A percentile compares a stretch with the other conserved stretches of the same genome.
These are phyloP conservation scores for Sebastes hubbsi DNA, from an alignment of 2,797 vertebrate genomes.

Conservation along the genomic window DNA sequence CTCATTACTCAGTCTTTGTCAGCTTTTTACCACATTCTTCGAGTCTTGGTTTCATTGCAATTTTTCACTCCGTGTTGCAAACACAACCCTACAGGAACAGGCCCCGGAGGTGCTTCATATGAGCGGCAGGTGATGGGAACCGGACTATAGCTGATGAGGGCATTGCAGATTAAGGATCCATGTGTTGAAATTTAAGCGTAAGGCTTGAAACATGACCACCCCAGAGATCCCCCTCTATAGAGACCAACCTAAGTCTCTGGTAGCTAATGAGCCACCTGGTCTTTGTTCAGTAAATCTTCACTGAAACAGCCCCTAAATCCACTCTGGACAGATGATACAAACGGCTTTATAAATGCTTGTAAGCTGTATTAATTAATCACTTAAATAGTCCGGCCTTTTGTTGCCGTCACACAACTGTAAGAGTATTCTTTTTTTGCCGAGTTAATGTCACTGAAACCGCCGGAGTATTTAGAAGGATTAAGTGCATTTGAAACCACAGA, in stretches of 20 bases:
- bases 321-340: slow-evolving; percentile 76
- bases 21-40: slow-evolving; percentile 25
- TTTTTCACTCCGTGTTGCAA: slow-evolving; percentile 65
- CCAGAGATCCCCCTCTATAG: slow-evolving; percentile 58
- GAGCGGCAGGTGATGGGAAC: slow-evolving; percentile 49
- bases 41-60: slow-evolving; percentile 53
- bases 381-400: slow-evolving; percentile 61
- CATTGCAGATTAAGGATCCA: slow-evolving; percentile 68
- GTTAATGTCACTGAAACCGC: slow-evolving; percentile 47
- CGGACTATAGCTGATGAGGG: slow-evolving; percentile 52
- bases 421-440: slow-evolving; percentile 40
- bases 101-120: slow-evolving; percentile 56
- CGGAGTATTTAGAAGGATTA: slow-evolving; percentile 50
- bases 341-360: slow-evolving; percentile 74
- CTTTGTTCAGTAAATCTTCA: slow-evolving; percentile 81
- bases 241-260: slow-evolving; percentile 65
- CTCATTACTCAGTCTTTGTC: slow-evolving; percentile 67
- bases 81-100: slow-evolving; percentile 36
- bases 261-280: slow-evolving; percentile 78
- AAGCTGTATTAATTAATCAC: slow-evolving; percentile 80
- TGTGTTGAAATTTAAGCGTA: slow-evolving; percentile 81
- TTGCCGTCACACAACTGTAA: slow-evolving; percentile 54
- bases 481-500: slow-evolving; percentile 42
- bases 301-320: slow-evolving; percentile 73
- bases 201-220: slow-evolving; percentile 81